Evolutionary conservation across 1,140 invertebrate species (phyloP), one percentile per base, ranked within the genome.

Genomic region (Chymomyza costata): DNA sequence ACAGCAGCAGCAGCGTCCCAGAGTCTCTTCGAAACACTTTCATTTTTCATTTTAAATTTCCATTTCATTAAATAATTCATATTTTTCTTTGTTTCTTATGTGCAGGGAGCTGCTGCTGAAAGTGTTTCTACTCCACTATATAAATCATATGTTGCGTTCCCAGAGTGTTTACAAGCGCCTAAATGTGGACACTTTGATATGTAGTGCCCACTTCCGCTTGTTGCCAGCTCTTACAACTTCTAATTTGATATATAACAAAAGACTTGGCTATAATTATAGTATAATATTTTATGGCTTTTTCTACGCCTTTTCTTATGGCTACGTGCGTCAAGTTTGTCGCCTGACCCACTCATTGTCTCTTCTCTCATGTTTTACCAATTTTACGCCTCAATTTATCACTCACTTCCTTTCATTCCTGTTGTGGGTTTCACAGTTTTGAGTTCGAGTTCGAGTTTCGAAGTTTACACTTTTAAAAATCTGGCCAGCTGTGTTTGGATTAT

Each of bases 61-160:
- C 21, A 78, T 76, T 62, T 78, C 62, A 70, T 76, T 76, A 71
- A 76, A 76, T 76, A 78, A 80, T 76, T 76, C 66, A 76, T 78
- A 55, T 65, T 50, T 71, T 64, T 63, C 56, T 62, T 65, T 45
- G 32, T 50, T 46, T 67, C 37, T 53, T 53, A 32, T 53, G 45
- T 53, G 32, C 21, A 32, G 38, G 43, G 41, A 38, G 51, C 41
- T 31, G 15, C n/a, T 44, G 39, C 16, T 44, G 46, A 13, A 39
- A 14, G 21, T 17, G 34, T 65, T 61, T 25, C 53, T 58, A 55
- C 51, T 67, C 56, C 32, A 35, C 19, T 30, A 41, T n/a, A n/a
- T n/a, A n/a, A n/a, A n/a, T 30, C 56, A 39, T 46, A 64, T 50
- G 48, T 46, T 54, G 41, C 52, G 44, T 43, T 49, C 14, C 28